Evolutionary conservation across 2,113 vertebrate genomes (phyloP).

Genomic region (Xyrauchen texanus): DNA sequence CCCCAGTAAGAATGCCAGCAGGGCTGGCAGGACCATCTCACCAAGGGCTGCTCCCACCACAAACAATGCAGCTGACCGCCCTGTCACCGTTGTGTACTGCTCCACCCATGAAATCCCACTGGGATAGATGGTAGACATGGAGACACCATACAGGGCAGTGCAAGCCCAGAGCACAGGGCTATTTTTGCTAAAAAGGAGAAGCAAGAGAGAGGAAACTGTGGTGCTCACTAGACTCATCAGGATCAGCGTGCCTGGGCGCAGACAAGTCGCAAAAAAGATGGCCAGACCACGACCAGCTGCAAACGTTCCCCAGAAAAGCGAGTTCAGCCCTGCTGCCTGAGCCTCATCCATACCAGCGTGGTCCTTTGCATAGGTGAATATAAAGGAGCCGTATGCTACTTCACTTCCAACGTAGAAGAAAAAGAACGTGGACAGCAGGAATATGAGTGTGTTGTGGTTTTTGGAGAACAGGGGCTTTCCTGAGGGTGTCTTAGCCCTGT

Average conservation of each 20-base stretch:
- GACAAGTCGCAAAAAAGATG: conserved; percentile 81
- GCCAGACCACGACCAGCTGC: conserved; percentile 81
- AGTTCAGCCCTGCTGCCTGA: conserved; percentile 83
- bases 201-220: conserved; percentile 71
- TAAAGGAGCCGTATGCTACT: conserved; percentile 87
- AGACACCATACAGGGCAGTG: conserved; percentile 81
- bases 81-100: conserved; percentile 86
- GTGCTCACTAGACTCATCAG: conserved; percentile 80
- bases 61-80: conserved; percentile 78
- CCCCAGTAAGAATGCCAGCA: conserved; percentile 80
- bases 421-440: conserved; percentile 87
- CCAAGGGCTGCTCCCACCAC: conserved; percentile 87
- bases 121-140: conserved; percentile 90
- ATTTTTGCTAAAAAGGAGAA: conserved; percentile 77
- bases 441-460: conserved; percentile 77
- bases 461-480: conserved; percentile 70
- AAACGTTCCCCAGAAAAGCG: conserved; percentile 88
- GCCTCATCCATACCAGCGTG: conserved; percentile 71
- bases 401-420: conserved; percentile 91
- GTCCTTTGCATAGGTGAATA: conserved; percentile 82
- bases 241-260: conserved; percentile 86
- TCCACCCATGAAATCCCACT: conserved; percentile 92
- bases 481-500: conserved; percentile 54
- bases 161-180: conserved; percentile 78
- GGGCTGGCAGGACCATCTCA: conserved; percentile 88